phyloP scores from a whole-genome alignment of 2,113 vertebrate species.

The Brevimyrus niger region DNA sequence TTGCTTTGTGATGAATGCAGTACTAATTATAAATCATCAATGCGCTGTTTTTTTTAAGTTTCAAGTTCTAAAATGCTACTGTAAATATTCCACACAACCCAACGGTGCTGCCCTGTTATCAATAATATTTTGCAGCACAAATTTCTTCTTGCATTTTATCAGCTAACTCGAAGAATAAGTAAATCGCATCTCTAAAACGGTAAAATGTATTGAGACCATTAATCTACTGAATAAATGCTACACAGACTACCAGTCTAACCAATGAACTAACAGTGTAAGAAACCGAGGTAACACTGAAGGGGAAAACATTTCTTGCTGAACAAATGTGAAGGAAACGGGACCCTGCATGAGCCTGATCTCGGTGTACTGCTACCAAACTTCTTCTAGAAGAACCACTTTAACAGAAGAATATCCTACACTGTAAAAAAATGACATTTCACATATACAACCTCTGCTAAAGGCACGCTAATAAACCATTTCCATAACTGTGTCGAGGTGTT shows the following conservation, averaged over 20 bases:
- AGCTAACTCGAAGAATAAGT: neutral
- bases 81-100: neutral
- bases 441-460: neutral
- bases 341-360: neutral
- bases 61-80: too few relatives aligned
- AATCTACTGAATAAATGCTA: neutral
- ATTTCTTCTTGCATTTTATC: neutral
- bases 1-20: neutral
- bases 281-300: neutral
- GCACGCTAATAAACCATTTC: neutral
- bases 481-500: neutral
- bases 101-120: neutral
- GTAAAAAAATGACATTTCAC: neutral
- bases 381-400: neutral
- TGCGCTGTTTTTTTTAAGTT: neutral
- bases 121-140: neutral
- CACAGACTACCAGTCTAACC: neutral
- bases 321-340: neutral
- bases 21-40: neutral
- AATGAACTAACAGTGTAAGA: neutral
- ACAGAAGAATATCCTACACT: neutral
- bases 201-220: neutral
- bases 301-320: neutral
- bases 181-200: neutral
- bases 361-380: neutral